Conservation (phyloP, 2,888 invertebrate genomes). For the Agrotis exclamationis region DNA sequence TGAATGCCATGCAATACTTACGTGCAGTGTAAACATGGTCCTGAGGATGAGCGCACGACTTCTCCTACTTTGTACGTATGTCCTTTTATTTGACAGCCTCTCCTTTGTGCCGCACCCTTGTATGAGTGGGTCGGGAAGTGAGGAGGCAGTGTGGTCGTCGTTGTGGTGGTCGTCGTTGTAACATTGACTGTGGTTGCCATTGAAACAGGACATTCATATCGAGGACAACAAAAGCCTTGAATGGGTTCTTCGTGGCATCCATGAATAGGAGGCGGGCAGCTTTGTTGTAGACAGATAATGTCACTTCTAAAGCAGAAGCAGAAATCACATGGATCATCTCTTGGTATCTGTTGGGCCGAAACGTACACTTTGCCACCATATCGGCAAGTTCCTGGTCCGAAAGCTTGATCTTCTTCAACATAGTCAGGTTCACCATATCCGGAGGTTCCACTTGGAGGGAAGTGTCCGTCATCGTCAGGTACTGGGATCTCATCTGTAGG, state of each 20-base stretch:
- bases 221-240: slow-evolving; percentile 98
- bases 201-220: slow-evolving; percentile 98
- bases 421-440: slow-evolving; percentile 93
- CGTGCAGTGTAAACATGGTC: slow-evolving; percentile 98
- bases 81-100: slow-evolving; percentile 97
- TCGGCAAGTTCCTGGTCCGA: slow-evolving; percentile 97
- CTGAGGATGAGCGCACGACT: slow-evolving; percentile 95
- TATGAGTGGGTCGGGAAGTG: slow-evolving; percentile 95
- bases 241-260: slow-evolving; percentile 98
- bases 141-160: slow-evolving; percentile 96
- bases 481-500: slow-evolving; percentile 80
- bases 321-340: slow-evolving; percentile 98
- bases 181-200: slow-evolving; percentile 96
- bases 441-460: slow-evolving; percentile 81
- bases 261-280: slow-evolving; percentile 98
- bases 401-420: slow-evolving; percentile 94
- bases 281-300: slow-evolving; percentile 98
- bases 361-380: slow-evolving; percentile 98
- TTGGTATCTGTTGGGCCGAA: slow-evolving; percentile 98
- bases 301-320: slow-evolving; percentile 99
- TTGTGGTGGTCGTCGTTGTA: slow-evolving; percentile 97
- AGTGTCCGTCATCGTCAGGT: slow-evolving; percentile 80
- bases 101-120: slow-evolving; percentile 93
- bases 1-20: slow-evolving; percentile 90
- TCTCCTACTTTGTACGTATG: slow-evolving; percentile 97